A percentile compares a stretch with the other conserved stretches of the same genome.
phyloP scores from a whole-genome alignment of 2,113 vertebrate genomes.

The Pungitius pungitius region DNA sequence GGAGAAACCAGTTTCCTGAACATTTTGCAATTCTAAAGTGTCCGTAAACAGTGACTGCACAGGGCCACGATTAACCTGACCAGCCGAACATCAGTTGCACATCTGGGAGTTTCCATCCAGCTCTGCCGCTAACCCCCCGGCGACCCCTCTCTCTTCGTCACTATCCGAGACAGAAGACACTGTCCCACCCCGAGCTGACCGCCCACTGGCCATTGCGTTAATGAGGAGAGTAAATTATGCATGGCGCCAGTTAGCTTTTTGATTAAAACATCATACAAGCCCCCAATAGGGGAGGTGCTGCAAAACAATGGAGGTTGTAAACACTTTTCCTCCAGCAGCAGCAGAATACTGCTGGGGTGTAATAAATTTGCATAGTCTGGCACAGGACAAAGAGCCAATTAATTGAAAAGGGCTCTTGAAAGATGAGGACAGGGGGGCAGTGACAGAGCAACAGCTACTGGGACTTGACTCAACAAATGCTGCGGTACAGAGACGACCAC shows the following conservation, averaged over 20 bases:
- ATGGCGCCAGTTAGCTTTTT: conserved; percentile 91
- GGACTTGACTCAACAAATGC: conserved; percentile 91
- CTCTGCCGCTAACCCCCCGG: conserved; percentile 63
- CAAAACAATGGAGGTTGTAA: conserved; percentile 94
- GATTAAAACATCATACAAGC: conserved; percentile 97
- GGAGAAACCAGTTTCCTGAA: not conserved
- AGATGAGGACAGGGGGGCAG: conserved; percentile 85
- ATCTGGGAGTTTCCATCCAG: conserved; percentile 56
- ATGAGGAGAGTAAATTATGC: conserved; percentile 83
- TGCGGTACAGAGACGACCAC: conserved; percentile 38
- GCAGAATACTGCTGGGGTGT: conserved; percentile 91
- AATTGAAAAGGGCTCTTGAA: conserved; percentile 92
- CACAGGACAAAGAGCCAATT: conserved; percentile 96
- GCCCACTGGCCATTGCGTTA: conserved; percentile 71
- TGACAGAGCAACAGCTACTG: conserved; percentile 89
- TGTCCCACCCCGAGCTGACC: conserved; percentile 74
- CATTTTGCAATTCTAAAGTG: not conserved
- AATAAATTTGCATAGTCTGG: conserved; percentile 99
- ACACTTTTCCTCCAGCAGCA: conserved; percentile 89
- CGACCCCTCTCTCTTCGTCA: conserved; percentile 65
- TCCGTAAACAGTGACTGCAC: not conserved
- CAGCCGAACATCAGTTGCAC: conserved; percentile 36
- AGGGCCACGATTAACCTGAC: conserved; percentile 8
- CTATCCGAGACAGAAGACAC: conserved; percentile 68
- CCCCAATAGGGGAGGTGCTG: conserved; percentile 86